Conservation (phyloP, 2,797 vertebrate genomes). For the Helostoma temminkii region DNA sequence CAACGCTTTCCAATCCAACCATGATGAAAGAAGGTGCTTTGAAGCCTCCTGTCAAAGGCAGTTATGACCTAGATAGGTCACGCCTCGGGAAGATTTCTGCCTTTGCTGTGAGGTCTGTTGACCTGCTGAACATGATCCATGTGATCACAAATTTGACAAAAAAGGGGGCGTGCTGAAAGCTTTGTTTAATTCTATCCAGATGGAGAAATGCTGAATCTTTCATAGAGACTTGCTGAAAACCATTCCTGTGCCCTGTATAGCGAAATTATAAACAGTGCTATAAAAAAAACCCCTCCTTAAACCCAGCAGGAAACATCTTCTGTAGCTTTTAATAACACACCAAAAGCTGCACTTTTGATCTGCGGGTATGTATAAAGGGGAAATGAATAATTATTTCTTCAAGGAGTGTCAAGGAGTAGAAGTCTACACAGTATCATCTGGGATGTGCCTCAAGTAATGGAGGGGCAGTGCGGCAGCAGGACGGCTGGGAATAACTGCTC, state of each 20-base stretch:
- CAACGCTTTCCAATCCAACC: slow-evolving; percentile 25
- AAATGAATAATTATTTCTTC: slow-evolving; percentile 76
- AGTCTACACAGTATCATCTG: slow-evolving; percentile 53
- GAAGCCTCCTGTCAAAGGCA: slow-evolving; percentile 59
- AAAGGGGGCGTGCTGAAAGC: slow-evolving; percentile 1
- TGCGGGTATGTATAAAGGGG: slow-evolving; percentile 48
- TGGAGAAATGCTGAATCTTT: slow-evolving; percentile 72
- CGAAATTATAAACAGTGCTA: slow-evolving; percentile 50
- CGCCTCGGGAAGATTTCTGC: slow-evolving; percentile 37
- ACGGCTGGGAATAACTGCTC: slow-evolving; percentile 55
- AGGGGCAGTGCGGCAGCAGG: slow-evolving; percentile 51
- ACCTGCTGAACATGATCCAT: slow-evolving; percentile 53
- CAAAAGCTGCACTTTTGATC: slow-evolving; percentile 73
- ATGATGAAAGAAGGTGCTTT: slow-evolving; percentile 71
- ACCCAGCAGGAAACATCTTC: slow-evolving; percentile 45
- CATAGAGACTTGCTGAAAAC: slow-evolving; percentile 60
- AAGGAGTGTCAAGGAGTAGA: slow-evolving; percentile 68
- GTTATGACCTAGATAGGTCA: slow-evolving; percentile 63
- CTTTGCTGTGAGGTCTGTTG: too few species aligned
- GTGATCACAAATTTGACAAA: slow-evolving; percentile 55
- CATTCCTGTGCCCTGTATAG: slow-evolving; percentile 47
- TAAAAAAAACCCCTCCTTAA: slow-evolving; percentile 25
- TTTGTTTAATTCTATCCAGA: slow-evolving; percentile 66
- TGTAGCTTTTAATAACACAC: slow-evolving; percentile 69
- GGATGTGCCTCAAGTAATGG: slow-evolving; percentile 65